These are phyloP conservation scores for Catocala sponsa DNA, from an alignment of 2,888 invertebrate genomes.

Conservation along the genomic window DNA sequence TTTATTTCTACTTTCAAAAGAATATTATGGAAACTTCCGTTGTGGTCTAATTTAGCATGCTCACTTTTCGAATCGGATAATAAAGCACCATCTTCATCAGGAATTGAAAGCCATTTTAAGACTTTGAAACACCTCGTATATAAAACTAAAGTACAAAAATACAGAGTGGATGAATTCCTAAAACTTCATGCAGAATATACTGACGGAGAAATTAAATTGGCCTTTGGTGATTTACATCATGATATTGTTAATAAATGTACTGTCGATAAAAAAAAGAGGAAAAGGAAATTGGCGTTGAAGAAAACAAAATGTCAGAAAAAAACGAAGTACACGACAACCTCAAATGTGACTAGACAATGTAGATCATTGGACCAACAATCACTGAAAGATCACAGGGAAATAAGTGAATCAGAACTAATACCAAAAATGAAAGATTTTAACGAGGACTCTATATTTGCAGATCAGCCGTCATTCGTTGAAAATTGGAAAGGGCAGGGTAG, in stretches of 20 bases:
- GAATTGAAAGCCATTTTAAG: neutral
- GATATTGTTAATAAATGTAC: neutral
- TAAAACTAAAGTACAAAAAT: neutral
- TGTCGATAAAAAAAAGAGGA: neutral
- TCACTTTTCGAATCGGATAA: neutral
- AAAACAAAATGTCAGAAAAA: neutral
- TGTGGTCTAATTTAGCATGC: neutral
- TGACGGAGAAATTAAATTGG: neutral
- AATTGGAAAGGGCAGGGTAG: slow-evolving; percentile 7
- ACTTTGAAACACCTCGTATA: neutral
- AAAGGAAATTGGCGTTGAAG: neutral
- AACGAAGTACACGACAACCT: neutral
- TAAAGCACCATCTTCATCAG: neutral
- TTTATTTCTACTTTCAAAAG: neutral
- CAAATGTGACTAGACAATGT: too few relatives aligned
- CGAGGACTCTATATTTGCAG: slow-evolving; percentile 11
- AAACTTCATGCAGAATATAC: neutral
- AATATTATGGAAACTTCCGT: neutral
- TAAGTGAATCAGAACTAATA: too few relatives aligned
- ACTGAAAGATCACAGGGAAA: too few relatives aligned
- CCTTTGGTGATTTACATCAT: slow-evolving; percentile 3
- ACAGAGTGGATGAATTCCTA: neutral
- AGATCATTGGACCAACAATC: too few relatives aligned
- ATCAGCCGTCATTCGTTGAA: slow-evolving; percentile 5
- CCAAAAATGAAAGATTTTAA: neutral